Conservation (phyloP, 2,888 invertebrate genomes). For the Graphium colonna region DNA sequence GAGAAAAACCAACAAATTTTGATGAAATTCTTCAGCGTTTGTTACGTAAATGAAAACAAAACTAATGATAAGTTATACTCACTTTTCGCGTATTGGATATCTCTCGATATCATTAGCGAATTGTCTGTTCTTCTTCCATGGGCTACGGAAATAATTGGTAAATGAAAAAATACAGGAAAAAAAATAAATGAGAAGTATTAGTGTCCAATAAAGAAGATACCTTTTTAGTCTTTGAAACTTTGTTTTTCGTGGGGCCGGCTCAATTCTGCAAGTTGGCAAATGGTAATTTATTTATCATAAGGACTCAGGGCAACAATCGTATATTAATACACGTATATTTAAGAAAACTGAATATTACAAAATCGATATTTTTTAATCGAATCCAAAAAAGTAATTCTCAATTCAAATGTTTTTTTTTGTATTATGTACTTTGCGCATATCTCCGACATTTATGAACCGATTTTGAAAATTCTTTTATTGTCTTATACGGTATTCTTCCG, state of each 20-base stretch:
- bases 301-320: neutral
- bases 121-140: slow-evolving; percentile 44
- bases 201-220: slow-evolving; percentile 23
- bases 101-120: slow-evolving; percentile 33
- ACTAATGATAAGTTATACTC: slow-evolving; percentile 23
- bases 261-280: no score
- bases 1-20: slow-evolving; percentile 12
- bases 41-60: neutral
- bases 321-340: no score
- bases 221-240: slow-evolving; percentile 39
- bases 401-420: no score
- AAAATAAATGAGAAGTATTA: no score
- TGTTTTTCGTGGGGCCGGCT: slow-evolving; percentile 9
- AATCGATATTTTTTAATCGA: no score
- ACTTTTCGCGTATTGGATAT: slow-evolving; percentile 38
- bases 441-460: no score
- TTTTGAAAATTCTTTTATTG: no score
- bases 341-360: no score
- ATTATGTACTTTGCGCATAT: no score
- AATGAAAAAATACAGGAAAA: slow-evolving; percentile 16
- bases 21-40: neutral
- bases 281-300: no score
- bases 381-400: no score
- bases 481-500: no score
- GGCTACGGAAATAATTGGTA: slow-evolving; percentile 37